These are phyloP conservation scores for Dromas ardeola DNA, from an alignment of 2,113 vertebrate species.

Conservation along the genomic window DNA sequence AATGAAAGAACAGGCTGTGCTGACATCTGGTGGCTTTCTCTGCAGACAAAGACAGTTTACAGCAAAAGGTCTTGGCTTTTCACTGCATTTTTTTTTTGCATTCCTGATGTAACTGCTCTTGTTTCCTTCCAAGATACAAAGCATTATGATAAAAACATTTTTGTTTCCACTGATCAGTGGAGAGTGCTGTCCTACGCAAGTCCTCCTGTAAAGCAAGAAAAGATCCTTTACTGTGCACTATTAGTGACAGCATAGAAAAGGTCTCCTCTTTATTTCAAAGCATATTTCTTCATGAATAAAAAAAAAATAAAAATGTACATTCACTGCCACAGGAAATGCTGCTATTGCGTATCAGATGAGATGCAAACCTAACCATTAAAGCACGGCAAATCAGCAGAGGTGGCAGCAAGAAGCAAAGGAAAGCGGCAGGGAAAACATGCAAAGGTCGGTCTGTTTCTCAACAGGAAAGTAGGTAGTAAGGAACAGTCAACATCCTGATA, in stretches of 20 bases:
- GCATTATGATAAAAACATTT: background rate
- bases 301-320: background rate
- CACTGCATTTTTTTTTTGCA: background rate
- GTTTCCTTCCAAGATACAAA: background rate
- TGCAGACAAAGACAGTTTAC: background rate
- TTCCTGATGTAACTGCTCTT: background rate
- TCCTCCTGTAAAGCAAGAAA: background rate
- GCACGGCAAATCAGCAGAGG: background rate
- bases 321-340: background rate
- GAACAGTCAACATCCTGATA: background rate
- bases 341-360: background rate
- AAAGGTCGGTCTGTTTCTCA: background rate
- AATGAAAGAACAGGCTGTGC: constrained; percentile 64
- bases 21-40: constrained; percentile 75
- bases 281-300: background rate
- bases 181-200: background rate
- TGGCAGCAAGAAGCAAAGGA: background rate
- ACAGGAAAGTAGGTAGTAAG: background rate
- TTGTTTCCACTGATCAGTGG: background rate
- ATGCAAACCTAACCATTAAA: background rate
- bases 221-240: background rate
- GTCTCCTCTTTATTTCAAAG: background rate
- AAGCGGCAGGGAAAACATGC: background rate
- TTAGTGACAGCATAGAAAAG: background rate
- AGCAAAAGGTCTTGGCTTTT: background rate